Percentiles rank a stretch among this genome's conserved stretches.
Conservation (phyloP, 1,140 invertebrate species). For the Holotrichia oblita region DNA sequence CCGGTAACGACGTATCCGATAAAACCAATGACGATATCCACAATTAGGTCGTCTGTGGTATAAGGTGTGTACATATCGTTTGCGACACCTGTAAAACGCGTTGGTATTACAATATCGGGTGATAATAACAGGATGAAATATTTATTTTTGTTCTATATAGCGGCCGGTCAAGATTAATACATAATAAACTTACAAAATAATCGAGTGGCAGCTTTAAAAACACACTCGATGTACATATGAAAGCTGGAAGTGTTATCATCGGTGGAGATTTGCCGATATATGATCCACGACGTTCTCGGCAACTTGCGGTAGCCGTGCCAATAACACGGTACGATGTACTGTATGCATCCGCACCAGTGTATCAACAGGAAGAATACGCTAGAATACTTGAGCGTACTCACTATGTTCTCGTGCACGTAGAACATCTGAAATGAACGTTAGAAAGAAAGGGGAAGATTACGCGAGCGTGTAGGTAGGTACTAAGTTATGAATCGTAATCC, state of each 20-base stretch:
- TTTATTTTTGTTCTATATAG: no score
- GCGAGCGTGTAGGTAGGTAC: no score
- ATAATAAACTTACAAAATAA: constrained; percentile 31
- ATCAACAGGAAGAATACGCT: constrained; percentile 18
- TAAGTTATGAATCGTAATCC: no score
- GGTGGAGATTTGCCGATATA: neutral
- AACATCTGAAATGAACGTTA: no score
- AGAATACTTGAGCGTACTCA: neutral
- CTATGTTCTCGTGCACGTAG: neutral
- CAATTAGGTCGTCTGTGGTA: neutral
- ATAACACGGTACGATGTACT: constrained; percentile 25
- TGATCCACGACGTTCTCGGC: neutral
- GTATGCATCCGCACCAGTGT: constrained; percentile 38
- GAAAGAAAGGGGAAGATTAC: no score
- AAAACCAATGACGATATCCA: constrained; percentile 2
- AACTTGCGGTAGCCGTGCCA: neutral
- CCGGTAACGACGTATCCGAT: neutral
- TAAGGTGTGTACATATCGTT: neutral
- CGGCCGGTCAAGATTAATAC: no score
- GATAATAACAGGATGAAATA: no score
- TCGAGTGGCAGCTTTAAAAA: constrained; percentile 24
- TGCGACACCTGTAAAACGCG: neutral
- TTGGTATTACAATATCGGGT: no score
- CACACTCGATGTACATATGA: neutral
- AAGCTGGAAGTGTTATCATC: neutral